Conservation (phyloP, 2,113 vertebrate species). For the Toxostoma redivivum region DNA sequence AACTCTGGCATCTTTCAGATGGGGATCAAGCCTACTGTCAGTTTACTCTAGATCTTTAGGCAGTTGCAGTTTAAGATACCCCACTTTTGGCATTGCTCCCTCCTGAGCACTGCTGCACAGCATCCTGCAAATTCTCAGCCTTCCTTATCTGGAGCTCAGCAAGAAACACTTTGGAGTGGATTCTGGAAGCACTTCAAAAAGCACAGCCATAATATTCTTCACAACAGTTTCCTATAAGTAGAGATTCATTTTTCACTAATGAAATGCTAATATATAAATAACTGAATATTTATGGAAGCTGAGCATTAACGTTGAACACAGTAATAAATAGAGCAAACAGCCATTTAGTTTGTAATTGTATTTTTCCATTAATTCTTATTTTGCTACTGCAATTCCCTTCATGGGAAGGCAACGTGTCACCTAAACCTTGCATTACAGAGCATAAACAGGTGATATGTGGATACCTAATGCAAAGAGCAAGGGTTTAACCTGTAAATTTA, state of each 20-base stretch:
- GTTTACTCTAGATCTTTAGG: background rate
- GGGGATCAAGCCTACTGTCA: background rate
- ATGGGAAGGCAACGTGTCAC: background rate
- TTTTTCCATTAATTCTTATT: background rate
- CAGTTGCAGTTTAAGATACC: background rate
- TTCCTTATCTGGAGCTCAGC: background rate
- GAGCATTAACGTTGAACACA: background rate
- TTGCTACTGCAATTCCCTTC: background rate
- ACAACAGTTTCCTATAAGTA: background rate
- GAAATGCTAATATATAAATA: slow-evolving; percentile 5
- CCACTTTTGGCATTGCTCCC: background rate
- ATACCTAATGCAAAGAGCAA: background rate
- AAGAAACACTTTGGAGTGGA: background rate
- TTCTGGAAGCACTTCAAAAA: background rate
- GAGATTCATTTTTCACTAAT: background rate
- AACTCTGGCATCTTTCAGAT: background rate
- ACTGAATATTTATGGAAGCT: background rate
- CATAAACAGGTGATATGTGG: background rate
- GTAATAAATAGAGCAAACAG: background rate
- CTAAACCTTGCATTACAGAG: background rate
- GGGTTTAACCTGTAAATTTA: background rate
- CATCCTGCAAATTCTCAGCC: background rate
- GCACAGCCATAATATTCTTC: background rate
- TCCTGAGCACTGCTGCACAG: background rate
- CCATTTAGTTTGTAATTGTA: background rate